phyloP scores from a whole-genome alignment of 2,888 invertebrate species.

The Pilophorus perplexus region DNA sequence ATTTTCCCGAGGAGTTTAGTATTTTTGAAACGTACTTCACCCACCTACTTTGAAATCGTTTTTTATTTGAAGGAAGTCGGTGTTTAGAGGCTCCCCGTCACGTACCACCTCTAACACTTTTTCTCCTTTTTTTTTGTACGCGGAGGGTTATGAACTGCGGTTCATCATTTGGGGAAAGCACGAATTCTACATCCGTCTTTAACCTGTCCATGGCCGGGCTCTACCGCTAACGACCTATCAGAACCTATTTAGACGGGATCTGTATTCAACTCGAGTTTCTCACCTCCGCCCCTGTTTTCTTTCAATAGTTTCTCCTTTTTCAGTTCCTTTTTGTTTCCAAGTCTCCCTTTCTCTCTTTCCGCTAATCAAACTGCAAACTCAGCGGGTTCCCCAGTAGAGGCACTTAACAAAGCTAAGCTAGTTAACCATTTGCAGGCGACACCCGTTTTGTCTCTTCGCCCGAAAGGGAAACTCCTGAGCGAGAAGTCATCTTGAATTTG shows the following conservation, averaged over 20 bases:
- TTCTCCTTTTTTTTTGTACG: conserved; percentile 12
- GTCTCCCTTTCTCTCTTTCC: conserved; percentile 12
- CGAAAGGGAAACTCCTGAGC: too few relatives aligned
- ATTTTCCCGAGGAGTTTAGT: background rate
- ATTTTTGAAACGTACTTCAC: background rate
- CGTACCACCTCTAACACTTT: conserved; percentile 27
- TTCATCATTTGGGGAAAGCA: conserved; percentile 35
- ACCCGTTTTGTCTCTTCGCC: background rate
- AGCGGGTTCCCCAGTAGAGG: conserved; percentile 15
- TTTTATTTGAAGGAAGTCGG: too few relatives aligned
- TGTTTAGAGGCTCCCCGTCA: conserved; percentile 9
- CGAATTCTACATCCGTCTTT: conserved; percentile 39
- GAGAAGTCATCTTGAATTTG: background rate
- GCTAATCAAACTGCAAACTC: conserved; percentile 38
- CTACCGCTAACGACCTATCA: conserved; percentile 38
- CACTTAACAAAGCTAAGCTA: conserved; percentile 27
- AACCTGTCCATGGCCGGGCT: conserved; percentile 18
- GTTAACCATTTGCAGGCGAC: conserved; percentile 16
- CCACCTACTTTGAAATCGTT: too few relatives aligned
- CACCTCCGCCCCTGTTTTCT: background rate
- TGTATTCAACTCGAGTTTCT: conserved; percentile 36
- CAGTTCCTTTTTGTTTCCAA: conserved; percentile 5
- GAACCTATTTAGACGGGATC: conserved; percentile 38
- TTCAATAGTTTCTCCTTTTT: background rate
- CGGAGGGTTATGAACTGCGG: conserved; percentile 34